phyloP scores from a whole-genome alignment of 2,113 vertebrate genomes.

The Atherinomorus stipes region DNA sequence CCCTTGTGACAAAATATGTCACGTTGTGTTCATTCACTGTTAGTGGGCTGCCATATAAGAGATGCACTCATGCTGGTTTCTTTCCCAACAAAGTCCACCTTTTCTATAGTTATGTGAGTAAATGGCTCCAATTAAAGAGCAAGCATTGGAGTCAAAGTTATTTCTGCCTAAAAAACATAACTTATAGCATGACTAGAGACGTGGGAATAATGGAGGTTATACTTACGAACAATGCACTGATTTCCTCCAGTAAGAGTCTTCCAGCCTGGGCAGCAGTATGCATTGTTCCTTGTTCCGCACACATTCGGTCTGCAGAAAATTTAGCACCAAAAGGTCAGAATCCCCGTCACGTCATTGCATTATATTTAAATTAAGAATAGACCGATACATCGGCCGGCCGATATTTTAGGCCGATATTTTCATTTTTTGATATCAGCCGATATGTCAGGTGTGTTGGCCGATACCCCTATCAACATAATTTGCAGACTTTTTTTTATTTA shows the following conservation, averaged over 20 bases:
- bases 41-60: neutral
- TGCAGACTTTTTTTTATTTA: too few relatives aligned
- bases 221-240: slow-evolving; percentile 99
- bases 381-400: too few relatives aligned
- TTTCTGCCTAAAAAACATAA: neutral
- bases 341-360: slow-evolving; percentile 1
- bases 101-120: neutral
- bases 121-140: neutral
- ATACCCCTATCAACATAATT: too few relatives aligned
- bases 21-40: neutral
- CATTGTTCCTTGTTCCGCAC: slow-evolving; percentile 94
- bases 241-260: slow-evolving; percentile 98
- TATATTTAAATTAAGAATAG: too few relatives aligned
- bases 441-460: too few relatives aligned
- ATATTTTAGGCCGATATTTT: too few relatives aligned
- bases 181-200: neutral
- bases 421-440: too few relatives aligned
- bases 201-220: slow-evolving; percentile 16
- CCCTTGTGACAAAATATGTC: too few relatives aligned
- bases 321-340: slow-evolving; percentile 5
- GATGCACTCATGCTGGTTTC: neutral
- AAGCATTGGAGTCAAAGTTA: neutral
- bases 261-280: slow-evolving; percentile 98
- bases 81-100: neutral
- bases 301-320: slow-evolving; percentile 91